Conservation (phyloP, 2,888 invertebrate genomes). For the Drosophila sordidula region DNA sequence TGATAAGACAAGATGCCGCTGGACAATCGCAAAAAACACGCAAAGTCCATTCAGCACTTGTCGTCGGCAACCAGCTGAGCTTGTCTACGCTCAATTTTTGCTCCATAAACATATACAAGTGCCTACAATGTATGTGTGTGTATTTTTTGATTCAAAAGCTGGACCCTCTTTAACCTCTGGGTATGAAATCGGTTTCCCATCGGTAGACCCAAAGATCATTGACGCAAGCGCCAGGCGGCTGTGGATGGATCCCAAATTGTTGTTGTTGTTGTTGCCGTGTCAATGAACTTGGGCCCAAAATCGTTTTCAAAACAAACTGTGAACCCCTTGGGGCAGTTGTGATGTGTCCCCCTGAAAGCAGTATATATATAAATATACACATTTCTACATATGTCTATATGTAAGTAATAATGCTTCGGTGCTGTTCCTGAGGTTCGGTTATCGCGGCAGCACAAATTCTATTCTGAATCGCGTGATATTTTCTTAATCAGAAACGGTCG, state of each 20-base stretch:
- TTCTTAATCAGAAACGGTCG: constrained; percentile 70
- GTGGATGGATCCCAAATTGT: constrained; percentile 6
- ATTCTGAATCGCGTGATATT: constrained; percentile 79
- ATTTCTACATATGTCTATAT: neutral
- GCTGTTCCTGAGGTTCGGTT: constrained; percentile 30
- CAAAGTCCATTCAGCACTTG: constrained; percentile 29
- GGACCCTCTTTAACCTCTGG: constrained; percentile 44
- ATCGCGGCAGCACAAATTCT: constrained; percentile 73
- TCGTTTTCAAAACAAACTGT: constrained; percentile 35
- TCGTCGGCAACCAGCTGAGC: neutral
- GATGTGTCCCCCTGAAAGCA: neutral
- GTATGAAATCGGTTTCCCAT: constrained; percentile 26
- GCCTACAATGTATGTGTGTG: constrained; percentile 11
- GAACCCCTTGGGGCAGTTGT: constrained; percentile 23
- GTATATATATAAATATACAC: neutral
- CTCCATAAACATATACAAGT: neutral
- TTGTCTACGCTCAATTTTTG: neutral
- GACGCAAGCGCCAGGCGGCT: constrained; percentile 42
- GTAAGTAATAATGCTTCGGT: constrained; percentile 8
- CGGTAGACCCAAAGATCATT: constrained; percentile 52
- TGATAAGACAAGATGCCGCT: constrained; percentile 24
- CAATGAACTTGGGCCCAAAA: constrained; percentile 60
- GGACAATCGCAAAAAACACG: constrained; percentile 17
- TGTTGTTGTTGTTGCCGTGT: constrained; percentile 30
- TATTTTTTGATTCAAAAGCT: constrained; percentile 3